Conservation (phyloP, 1,140 invertebrate species). For the Notospermus geniculatus region DNA sequence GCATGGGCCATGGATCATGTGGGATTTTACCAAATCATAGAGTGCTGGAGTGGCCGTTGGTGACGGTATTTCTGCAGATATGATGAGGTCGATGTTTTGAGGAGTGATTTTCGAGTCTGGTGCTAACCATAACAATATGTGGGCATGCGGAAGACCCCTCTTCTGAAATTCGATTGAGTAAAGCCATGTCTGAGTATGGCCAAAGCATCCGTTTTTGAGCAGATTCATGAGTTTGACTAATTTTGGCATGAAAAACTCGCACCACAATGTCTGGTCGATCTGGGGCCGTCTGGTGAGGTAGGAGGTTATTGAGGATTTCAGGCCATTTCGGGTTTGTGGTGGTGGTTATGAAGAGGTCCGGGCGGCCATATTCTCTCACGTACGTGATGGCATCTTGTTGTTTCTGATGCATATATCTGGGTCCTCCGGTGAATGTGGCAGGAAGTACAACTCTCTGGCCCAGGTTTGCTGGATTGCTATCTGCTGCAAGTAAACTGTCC, state of each 20-base stretch:
- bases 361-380: constrained; percentile 55
- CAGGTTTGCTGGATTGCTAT: constrained; percentile 20
- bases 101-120: constrained; percentile 9
- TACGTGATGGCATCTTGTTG: too few species aligned
- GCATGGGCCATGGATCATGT: not conserved
- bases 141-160: constrained; percentile 59
- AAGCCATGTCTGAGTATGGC: too few species aligned
- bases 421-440: too few species aligned
- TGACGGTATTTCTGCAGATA: constrained; percentile 12
- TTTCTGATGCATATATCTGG: too few species aligned
- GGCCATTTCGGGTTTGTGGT: constrained; percentile 60
- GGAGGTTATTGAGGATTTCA: constrained; percentile 49
- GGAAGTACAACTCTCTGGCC: constrained; percentile 54
- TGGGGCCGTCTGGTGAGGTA: constrained; percentile 30
- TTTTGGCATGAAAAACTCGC: constrained; percentile 57
- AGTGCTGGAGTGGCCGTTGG: not conserved
- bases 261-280: constrained; percentile 57
- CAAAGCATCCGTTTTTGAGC: constrained; percentile 56
- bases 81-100: not conserved
- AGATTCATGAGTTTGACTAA: too few species aligned
- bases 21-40: not conserved
- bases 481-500: constrained; percentile 25
- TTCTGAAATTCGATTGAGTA: constrained; percentile 61
- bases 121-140: constrained; percentile 57
- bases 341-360: constrained; percentile 58